phyloP scores from a whole-genome alignment of 2,888 invertebrate genomes.

The Aethes cnicana region DNA sequence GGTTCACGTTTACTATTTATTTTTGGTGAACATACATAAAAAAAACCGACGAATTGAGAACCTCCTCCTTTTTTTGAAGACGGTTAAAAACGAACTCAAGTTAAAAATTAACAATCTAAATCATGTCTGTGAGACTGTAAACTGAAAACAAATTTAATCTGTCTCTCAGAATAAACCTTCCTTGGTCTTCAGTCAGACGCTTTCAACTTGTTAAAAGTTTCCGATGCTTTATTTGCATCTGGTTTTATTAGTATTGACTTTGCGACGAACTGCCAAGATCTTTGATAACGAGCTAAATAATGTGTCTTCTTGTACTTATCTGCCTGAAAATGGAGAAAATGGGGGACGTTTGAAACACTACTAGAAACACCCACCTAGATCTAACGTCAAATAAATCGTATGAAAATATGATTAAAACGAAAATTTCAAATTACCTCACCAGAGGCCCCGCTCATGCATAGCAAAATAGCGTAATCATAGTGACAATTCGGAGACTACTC shows the following conservation, averaged over 20 bases:
- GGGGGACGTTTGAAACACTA: too few species aligned
- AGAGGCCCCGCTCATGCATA: constrained; percentile 9
- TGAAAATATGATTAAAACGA: constrained; percentile 1
- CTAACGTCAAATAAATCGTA: too few species aligned
- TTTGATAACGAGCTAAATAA: constrained; percentile 1
- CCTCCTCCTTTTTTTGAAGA: background rate
- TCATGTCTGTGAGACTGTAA: background rate
- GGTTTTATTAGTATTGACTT: constrained; percentile 26
- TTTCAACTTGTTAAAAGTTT: constrained; percentile 27
- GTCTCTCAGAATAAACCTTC: constrained; percentile 13
- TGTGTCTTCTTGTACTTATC: too few species aligned
- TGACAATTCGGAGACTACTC: background rate
- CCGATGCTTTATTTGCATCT: constrained; percentile 21
- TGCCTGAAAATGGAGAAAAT: too few species aligned
- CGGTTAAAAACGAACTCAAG: background rate
- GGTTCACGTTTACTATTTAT: too few species aligned
- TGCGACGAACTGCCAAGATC: background rate
- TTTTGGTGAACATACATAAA: too few species aligned
- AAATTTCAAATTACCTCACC: constrained; percentile 10
- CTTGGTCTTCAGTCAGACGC: constrained; percentile 18
- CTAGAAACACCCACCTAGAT: too few species aligned
- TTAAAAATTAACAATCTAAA: constrained; percentile 5
- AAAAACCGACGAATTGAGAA: too few species aligned
- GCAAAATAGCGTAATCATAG: constrained; percentile 12
- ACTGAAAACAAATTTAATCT: constrained; percentile 23